A percentile compares a stretch with the other conserved stretches of the same genome.
These are phyloP conservation scores for Tragelaphus strepsiceros DNA, from an alignment of 2,113 vertebrate genomes.

Conservation along the genomic window DNA sequence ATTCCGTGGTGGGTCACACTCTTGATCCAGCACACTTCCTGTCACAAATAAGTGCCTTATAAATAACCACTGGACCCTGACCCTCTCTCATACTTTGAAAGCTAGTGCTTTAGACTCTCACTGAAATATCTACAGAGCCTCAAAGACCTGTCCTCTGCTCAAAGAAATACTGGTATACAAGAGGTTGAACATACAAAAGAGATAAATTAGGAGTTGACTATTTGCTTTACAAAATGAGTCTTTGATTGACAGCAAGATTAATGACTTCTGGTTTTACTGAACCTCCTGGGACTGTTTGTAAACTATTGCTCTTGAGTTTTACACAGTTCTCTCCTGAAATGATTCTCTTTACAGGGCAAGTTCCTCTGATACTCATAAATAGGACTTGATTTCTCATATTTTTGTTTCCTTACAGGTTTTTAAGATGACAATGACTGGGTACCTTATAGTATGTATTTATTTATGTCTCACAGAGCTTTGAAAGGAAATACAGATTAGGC, in stretches of 20 bases:
- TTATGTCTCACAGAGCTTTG: background rate
- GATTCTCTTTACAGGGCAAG: background rate
- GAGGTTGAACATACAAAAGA: background rate
- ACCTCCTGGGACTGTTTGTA: background rate
- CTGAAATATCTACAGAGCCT: background rate
- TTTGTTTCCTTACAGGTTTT: background rate
- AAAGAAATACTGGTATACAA: background rate
- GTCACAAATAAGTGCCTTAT: background rate
- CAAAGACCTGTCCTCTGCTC: background rate
- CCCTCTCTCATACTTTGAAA: background rate
- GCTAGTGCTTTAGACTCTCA: background rate
- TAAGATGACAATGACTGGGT: background rate
- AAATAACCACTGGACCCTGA: background rate
- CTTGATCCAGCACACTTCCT: background rate
- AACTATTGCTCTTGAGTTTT: background rate
- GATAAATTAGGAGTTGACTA: background rate
- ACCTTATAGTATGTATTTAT: background rate
- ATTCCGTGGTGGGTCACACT: fast-evolving
- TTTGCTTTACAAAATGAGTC: background rate
- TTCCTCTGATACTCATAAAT: background rate
- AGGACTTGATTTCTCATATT: background rate
- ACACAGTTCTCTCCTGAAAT: background rate
- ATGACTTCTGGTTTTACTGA: background rate
- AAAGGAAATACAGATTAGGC: constrained; percentile 7
- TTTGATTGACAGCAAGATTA: background rate